phyloP scores from a whole-genome alignment of 2,113 vertebrate species.

The Climacteris rufus region DNA sequence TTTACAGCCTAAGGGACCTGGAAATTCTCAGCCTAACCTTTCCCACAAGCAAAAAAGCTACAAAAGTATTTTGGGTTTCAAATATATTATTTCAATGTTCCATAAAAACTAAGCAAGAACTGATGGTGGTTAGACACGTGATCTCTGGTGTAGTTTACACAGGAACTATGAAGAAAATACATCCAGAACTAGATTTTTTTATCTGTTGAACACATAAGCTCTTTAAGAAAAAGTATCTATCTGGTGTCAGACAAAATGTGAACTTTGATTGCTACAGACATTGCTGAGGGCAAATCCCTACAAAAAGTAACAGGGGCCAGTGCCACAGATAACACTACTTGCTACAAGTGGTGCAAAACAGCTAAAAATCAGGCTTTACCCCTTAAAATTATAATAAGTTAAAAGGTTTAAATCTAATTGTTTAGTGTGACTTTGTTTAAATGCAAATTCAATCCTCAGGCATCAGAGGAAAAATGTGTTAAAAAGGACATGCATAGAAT shows the following conservation, averaged over 20 bases:
- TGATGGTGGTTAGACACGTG: neutral
- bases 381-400: neutral
- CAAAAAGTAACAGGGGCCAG: neutral
- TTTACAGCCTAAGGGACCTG: slow-evolving; percentile 43
- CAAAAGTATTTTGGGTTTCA: slow-evolving; percentile 9
- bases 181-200: neutral
- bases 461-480: neutral
- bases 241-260: neutral
- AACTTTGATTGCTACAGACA: neutral
- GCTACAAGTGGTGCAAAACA: neutral
- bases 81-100: neutral
- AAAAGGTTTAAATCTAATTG: neutral
- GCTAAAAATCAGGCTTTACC: neutral
- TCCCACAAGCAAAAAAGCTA: slow-evolving; percentile 17
- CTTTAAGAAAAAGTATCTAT: neutral
- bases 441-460: neutral
- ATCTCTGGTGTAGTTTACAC: neutral
- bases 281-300: neutral
- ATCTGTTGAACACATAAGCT: neutral
- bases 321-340: neutral
- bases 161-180: neutral
- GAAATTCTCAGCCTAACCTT: slow-evolving; percentile 33
- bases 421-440: neutral
- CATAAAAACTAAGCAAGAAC: neutral
- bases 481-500: neutral